Evolutionary conservation across 2,888 invertebrate genomes (phyloP).

Genomic region (Andrena dorsata): DNA sequence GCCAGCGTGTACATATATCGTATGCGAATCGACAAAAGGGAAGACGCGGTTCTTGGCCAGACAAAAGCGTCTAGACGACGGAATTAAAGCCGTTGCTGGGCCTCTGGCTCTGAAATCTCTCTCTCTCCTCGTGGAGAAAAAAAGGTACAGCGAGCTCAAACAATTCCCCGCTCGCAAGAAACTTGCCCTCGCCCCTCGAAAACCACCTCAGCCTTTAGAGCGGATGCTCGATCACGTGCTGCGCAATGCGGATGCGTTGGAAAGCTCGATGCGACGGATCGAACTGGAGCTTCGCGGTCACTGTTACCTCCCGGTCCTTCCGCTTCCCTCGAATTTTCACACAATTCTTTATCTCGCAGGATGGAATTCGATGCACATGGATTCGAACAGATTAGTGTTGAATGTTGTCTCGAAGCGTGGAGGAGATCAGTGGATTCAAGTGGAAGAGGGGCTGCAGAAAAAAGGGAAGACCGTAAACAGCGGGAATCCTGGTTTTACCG

Average conservation of each 20-base stretch:
- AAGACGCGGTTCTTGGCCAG: conserved; percentile 60
- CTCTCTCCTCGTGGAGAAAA: conserved; percentile 25
- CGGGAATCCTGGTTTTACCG: not conserved
- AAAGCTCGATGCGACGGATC: conserved; percentile 3
- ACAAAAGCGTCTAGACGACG: conserved; percentile 66
- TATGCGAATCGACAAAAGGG: conserved; percentile 55
- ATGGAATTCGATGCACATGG: not conserved
- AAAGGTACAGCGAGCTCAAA: conserved; percentile 42
- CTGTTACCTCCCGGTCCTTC: not conserved
- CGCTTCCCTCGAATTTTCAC: not conserved
- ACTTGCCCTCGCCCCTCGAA: not conserved
- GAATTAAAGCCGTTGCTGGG: conserved; percentile 55
- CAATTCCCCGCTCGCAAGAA: conserved; percentile 18
- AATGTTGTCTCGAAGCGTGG: not conserved
- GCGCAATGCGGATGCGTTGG: conserved; percentile 5
- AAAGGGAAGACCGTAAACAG: not conserved
- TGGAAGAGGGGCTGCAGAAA: too few relatives aligned
- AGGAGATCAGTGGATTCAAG: not conserved
- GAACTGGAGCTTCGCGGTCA: not conserved
- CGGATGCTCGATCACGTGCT: conserved; percentile 4
- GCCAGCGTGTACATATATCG: conserved; percentile 21
- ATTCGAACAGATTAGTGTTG: not conserved
- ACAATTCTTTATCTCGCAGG: not conserved
- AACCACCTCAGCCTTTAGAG: too few relatives aligned
- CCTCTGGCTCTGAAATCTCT: conserved; percentile 35